phyloP scores from a whole-genome alignment of 2,888 invertebrate species.

The Myopa tessellatipennis region DNA sequence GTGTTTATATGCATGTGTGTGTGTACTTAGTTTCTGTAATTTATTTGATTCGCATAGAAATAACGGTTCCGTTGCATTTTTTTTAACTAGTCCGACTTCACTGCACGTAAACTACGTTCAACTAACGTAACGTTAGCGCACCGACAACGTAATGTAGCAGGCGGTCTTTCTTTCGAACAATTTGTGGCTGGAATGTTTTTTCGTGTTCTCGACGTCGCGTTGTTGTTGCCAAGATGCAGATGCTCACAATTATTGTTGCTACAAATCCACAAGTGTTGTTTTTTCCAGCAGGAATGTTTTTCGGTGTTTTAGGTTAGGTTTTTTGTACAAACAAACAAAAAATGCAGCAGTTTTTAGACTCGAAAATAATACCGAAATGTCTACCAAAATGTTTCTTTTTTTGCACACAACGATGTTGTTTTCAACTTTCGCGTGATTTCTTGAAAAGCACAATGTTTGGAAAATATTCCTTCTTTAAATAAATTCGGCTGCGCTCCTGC shows the following conservation, averaged over 20 bases:
- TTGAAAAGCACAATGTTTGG: constrained; percentile 41
- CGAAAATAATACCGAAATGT: background rate
- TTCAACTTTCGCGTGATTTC: constrained; percentile 11
- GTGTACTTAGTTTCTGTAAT: constrained; percentile 3
- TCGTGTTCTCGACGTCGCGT: constrained; percentile 33
- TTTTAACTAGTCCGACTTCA: background rate
- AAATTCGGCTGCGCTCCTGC: background rate
- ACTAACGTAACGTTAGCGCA: no score
- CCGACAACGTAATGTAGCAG: constrained; percentile 9
- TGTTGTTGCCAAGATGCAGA: constrained; percentile 31
- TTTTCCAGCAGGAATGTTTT: constrained; percentile 37
- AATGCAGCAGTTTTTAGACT: constrained; percentile 10
- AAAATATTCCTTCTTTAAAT: background rate
- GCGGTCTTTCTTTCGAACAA: background rate
- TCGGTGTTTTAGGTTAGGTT: constrained; percentile 48
- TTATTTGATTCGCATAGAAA: constrained; percentile 16
- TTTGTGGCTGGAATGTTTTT: constrained; percentile 32
- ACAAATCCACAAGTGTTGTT: constrained; percentile 45
- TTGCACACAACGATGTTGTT: constrained; percentile 3
- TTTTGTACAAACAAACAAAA: constrained; percentile 40
- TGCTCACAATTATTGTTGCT: background rate
- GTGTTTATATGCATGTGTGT: background rate
- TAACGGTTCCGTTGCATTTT: constrained; percentile 34
- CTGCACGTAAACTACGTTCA: no score
- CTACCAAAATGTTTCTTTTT: constrained; percentile 20